Evolutionary conservation across 2,888 invertebrate genomes (phyloP).

Genomic region (Polydesmus complanatus): DNA sequence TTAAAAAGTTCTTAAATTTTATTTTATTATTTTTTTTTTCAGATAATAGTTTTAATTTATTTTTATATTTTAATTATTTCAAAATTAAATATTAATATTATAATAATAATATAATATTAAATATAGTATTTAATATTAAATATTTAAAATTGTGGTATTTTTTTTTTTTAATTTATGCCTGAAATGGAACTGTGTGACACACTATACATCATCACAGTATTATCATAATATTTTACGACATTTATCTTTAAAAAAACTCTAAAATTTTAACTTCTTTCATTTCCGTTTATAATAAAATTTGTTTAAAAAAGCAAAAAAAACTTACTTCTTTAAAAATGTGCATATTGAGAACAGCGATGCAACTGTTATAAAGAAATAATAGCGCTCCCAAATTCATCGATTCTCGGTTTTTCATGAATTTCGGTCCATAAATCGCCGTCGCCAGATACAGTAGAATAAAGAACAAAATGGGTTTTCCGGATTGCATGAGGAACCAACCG

Average conservation of each 20-base stretch:
- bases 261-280: not conserved
- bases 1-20: not conserved
- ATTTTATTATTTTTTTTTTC: not conserved
- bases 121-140: not conserved
- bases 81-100: not conserved
- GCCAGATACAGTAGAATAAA: not conserved
- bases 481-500: too few species aligned
- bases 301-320: not conserved
- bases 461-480: not conserved
- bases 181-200: too few species aligned
- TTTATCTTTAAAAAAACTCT: too few species aligned
- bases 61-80: not conserved
- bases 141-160: not conserved
- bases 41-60: not conserved
- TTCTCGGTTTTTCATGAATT: not conserved
- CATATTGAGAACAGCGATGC: not conserved
- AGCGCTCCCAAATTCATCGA: not conserved
- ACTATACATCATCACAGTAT: too few species aligned
- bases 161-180: too few species aligned
- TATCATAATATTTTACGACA: too few species aligned
- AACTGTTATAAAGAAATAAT: constrained; percentile 1
- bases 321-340: constrained; percentile 3
- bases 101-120: not conserved
- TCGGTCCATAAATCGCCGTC: not conserved
- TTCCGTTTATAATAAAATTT: not conserved